A percentile compares a stretch with the other conserved stretches of the same genome.
Evolutionary conservation across 2,113 vertebrate species (phyloP).

Genomic region (Mesoclemmys tuberculata): DNA sequence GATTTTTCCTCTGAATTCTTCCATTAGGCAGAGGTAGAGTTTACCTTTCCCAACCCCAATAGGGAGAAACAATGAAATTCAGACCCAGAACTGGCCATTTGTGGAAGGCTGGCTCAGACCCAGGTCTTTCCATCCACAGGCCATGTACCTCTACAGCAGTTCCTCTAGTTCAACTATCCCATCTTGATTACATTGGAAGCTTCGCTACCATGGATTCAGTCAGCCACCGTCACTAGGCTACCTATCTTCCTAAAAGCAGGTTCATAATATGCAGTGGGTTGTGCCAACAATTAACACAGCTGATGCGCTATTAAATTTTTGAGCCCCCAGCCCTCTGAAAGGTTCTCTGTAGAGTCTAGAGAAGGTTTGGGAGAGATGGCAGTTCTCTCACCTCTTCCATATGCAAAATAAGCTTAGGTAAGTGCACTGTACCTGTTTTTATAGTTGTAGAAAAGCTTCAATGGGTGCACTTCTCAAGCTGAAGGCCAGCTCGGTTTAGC

Average conservation of each 20-base stretch:
- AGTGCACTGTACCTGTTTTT: neutral
- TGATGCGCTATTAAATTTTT: neutral
- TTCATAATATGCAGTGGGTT: neutral
- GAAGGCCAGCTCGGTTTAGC: neutral
- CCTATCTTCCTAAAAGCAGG: neutral
- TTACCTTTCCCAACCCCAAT: neutral
- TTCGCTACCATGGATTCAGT: neutral
- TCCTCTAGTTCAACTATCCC: neutral
- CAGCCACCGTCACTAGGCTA: neutral
- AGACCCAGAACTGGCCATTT: neutral
- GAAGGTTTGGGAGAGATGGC: neutral
- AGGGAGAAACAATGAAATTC: neutral
- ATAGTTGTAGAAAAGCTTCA: neutral
- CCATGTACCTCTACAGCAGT: neutral
- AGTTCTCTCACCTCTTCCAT: neutral
- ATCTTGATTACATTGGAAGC: no score
- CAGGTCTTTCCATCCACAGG: neutral
- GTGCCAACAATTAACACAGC: neutral
- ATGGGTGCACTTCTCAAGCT: neutral
- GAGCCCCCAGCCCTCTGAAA: neutral
- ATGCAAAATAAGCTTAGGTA: neutral
- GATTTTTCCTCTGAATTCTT: neutral
- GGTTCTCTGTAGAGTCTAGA: neutral
- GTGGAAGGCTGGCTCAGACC: neutral
- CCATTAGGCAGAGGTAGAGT: neutral